Base-by-base conservation (phyloP, 2,888 invertebrate species). In the Xanthorhoe designata region DNA sequence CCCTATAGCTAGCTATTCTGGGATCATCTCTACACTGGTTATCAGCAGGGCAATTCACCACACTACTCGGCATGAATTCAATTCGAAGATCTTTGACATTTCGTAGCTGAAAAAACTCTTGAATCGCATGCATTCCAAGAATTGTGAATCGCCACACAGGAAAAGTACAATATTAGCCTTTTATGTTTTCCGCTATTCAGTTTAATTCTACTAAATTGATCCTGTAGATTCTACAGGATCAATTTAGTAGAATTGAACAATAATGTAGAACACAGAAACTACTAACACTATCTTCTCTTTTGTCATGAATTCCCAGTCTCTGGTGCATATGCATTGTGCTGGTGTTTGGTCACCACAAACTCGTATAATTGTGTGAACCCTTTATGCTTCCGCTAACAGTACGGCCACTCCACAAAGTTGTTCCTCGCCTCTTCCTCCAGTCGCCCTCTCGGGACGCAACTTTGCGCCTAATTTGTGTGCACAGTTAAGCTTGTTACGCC, bases 391-490 rank as follows among this genome's bases (percentile, higher is more conserved):
- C 45, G 59, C 24, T 17, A 19, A 58, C 54, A 54, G 38, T 54
- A 45, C 52, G 53, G 54, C 17, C 51, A 55, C 55, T 55, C 61
- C 49, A 29, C 60, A 57, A 61, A 67, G 67, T 70, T 65, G 60
- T 55, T 45, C 56, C 45, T 66, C 58, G 54, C 32, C 55, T 50
- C 55, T 50, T 55, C 38, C 38, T 24, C 35, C 52, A 32, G 60
- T 55, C 55, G 51, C 60, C 45, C 68, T 67, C 74, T 65, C 56
- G 62, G 70, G 70, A 61, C 62, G 68, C 68, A 69, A 70, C 69
- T 78, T 71, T 74, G 71, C 75, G 62, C 68, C 77, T 76, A 76
- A 80, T 78, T 80, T 81, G 74, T 77, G 74, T 77, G 74, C 76
- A 66, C 72, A 77, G 75, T 77, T 78, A 77, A 80, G 77, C 77